A percentile compares a stretch with the other conserved stretches of the same genome.
phyloP scores from a whole-genome alignment of 2,797 vertebrate genomes.

The Selene dorsalis region DNA sequence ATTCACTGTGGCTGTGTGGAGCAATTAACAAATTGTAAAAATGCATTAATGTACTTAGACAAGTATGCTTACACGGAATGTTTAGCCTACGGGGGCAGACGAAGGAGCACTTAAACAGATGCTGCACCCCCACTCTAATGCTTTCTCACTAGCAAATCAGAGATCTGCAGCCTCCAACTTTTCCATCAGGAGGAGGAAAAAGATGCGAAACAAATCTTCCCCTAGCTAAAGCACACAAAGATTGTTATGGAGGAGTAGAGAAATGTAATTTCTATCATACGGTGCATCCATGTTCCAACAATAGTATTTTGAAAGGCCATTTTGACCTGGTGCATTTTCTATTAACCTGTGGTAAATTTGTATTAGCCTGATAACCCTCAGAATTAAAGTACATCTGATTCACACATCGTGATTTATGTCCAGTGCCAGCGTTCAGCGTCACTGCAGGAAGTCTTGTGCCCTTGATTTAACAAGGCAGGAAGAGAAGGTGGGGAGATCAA shows the following conservation, averaged over 20 bases:
- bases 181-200: background rate
- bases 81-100: background rate
- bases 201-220: slow-evolving; percentile 16
- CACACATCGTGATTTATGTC: background rate
- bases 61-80: background rate
- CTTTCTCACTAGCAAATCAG: slow-evolving; percentile 3
- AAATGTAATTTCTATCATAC: background rate
- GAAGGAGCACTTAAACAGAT: background rate
- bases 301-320: background rate
- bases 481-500: background rate
- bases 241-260: background rate
- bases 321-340: background rate
- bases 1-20: background rate
- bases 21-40: background rate
- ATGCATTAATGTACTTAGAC: background rate
- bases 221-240: background rate
- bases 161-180: background rate
- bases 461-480: background rate
- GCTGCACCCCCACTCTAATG: background rate
- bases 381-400: background rate
- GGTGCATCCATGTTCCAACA: background rate
- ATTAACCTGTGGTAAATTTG: background rate
- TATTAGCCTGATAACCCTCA: background rate
- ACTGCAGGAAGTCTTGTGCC: background rate
- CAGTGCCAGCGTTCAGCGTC: background rate